Base-by-base conservation (phyloP, 2,888 invertebrate species). In the Noctuana brunneofusca region DNA sequence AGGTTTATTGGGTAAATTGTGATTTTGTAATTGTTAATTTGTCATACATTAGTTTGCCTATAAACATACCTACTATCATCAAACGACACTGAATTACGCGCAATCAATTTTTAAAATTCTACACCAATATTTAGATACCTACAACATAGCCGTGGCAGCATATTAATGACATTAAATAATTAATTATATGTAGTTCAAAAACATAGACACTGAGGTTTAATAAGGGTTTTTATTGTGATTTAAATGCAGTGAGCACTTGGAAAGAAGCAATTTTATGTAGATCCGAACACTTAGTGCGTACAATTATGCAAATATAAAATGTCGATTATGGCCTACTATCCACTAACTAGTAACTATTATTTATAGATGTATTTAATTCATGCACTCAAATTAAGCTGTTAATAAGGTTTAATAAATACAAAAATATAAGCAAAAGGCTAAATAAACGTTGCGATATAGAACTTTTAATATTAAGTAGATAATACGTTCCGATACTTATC, bases 191-290 rank as follows among this genome's bases (percentile, higher is more conserved):
- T 8, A 27, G 27, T 27, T 8, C 8, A 3, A 5, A 2, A 16
- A 41, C 5, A 5, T 38, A 14, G 1, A 12, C n/a, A 6, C 35
- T 5, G 14, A 3, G 11, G 14, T 57, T 60, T 59, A 54, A 65
- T 64, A 54, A 62, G 52, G 57, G 30, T 83, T 81, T 83, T 79
- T 79, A 82, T 81, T 76, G 67, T 68, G 73, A 77, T 74, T 59
- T 84, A 85, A 85, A 83, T 85, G 84, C 83, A 84, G 80, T 14
- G 35, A 80, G 81, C 71, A 76, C 76, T 75, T 82, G 80, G 87
- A 88, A 86, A 86, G 80, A 83, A 74, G 84, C 86, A 88, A 87
- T 89, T 88, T 89, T 86, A 89, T 90, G 89, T 83, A 89, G 86
- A 89, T 89, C 80, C 75, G 70, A 79, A 86, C 87, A 86, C 88